Conservation (phyloP, 2,888 invertebrate species). For the Torymus texanus region DNA sequence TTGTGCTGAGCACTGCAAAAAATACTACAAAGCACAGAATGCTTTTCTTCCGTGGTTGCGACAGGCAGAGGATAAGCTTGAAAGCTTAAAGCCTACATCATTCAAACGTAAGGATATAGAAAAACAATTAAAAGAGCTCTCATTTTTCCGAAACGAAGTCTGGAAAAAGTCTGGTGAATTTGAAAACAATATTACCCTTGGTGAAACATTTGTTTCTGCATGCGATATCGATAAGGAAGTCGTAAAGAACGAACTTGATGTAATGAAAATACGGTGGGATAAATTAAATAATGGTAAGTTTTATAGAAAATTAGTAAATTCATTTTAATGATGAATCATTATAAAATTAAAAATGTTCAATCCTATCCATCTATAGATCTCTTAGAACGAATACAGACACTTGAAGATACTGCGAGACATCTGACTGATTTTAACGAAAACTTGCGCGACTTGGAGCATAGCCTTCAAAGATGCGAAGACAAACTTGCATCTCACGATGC, state of each 20-base stretch:
- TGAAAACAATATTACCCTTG: constrained; percentile 89
- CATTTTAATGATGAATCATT: neutral
- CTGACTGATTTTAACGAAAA: constrained; percentile 91
- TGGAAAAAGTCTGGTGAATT: constrained; percentile 96
- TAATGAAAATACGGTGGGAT: constrained; percentile 93
- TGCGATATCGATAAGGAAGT: constrained; percentile 95
- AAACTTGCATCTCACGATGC: constrained; percentile 86
- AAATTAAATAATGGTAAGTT: constrained; percentile 86
- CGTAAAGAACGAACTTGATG: constrained; percentile 87
- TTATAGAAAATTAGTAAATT: neutral
- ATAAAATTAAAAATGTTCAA: constrained; percentile 24
- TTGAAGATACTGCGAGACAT: constrained; percentile 89
- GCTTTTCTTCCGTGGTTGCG: constrained; percentile 92
- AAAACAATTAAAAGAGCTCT: constrained; percentile 90
- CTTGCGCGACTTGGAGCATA: constrained; percentile 88
- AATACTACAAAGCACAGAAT: constrained; percentile 90
- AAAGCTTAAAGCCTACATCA: constrained; percentile 85
- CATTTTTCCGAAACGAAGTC: constrained; percentile 92
- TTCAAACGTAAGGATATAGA: constrained; percentile 92
- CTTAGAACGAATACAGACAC: constrained; percentile 84
- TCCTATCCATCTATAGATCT: constrained; percentile 76
- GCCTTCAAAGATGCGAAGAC: constrained; percentile 92
- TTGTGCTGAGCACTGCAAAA: constrained; percentile 90
- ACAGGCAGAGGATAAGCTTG: constrained; percentile 89
- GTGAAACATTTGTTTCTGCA: constrained; percentile 90